A percentile compares a stretch with the other conserved stretches of the same genome.
These are phyloP conservation scores for Laticauda laticaudata DNA, from an alignment of 2,113 vertebrate species.

Conservation along the genomic window DNA sequence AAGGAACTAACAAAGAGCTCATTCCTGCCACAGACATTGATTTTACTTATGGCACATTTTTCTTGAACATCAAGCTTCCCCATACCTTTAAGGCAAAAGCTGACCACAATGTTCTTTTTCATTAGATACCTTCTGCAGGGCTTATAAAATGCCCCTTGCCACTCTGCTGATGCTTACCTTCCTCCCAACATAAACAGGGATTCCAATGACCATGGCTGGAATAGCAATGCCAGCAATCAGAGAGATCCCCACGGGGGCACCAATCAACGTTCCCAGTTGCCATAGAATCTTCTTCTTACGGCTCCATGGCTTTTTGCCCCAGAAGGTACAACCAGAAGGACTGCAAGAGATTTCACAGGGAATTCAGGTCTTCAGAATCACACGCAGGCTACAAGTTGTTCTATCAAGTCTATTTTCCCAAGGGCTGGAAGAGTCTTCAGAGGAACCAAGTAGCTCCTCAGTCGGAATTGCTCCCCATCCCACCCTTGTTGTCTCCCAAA, in stretches of 20 bases:
- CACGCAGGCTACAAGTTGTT: not conserved
- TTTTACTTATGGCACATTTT: not conserved
- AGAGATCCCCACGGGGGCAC: conserved; percentile 94
- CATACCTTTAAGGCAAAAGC: not conserved
- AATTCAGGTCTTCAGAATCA: not conserved
- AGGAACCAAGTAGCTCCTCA: accelerated
- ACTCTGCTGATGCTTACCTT: conserved; percentile 77
- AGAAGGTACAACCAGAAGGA: conserved; percentile 97
- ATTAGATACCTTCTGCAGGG: not conserved
- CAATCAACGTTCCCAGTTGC: conserved; percentile 96
- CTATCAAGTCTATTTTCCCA: not conserved
- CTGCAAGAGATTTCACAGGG: conserved; percentile 64
- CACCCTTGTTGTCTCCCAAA: not conserved
- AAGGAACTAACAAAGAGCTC: not conserved
- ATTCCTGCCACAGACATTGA: not conserved
- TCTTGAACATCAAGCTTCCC: not conserved
- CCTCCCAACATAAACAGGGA: conserved; percentile 93
- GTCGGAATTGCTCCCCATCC: accelerated
- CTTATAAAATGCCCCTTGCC: not conserved
- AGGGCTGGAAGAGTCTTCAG: not conserved
- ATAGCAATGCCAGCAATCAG: conserved; percentile 97
- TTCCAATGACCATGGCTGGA: conserved; percentile 98
- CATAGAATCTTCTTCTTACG: conserved; percentile 98
- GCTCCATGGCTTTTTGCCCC: conserved; percentile 99
- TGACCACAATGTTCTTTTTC: not conserved